These are phyloP conservation scores for Silurus aristotelis DNA, from an alignment of 2,797 vertebrate species.

Conservation along the genomic window DNA sequence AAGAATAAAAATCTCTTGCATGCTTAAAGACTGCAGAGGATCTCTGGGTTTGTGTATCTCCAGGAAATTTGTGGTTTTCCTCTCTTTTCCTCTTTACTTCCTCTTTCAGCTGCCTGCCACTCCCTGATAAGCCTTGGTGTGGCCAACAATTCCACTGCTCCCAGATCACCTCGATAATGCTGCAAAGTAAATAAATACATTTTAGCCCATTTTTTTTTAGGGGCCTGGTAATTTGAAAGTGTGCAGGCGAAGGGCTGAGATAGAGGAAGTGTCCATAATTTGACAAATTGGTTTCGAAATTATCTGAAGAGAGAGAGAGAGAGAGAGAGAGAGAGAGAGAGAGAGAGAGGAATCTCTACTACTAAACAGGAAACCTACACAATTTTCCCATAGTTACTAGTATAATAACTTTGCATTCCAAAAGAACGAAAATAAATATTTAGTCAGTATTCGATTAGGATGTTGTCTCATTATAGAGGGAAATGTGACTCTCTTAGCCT, in stretches of 20 bases:
- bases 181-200: slow-evolving; percentile 54
- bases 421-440: background rate
- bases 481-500: slow-evolving; percentile 46
- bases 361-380: background rate
- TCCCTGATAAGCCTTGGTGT: slow-evolving; percentile 73
- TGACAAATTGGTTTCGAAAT: slow-evolving; percentile 26
- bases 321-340: background rate
- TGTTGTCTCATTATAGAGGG: slow-evolving; percentile 47
- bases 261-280: slow-evolving; percentile 24
- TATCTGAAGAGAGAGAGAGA: background rate
- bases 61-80: slow-evolving; percentile 69
- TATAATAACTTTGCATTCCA: background rate
- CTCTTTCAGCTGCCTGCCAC: slow-evolving; percentile 71
- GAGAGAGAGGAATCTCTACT: background rate
- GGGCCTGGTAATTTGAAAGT: slow-evolving; percentile 19
- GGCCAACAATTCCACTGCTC: slow-evolving; percentile 44
- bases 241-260: background rate
- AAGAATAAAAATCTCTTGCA: slow-evolving; percentile 35
- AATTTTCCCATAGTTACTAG: background rate
- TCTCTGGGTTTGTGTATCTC: slow-evolving; percentile 55
- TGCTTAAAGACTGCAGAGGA: slow-evolving; percentile 52
- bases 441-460: slow-evolving; percentile 8
- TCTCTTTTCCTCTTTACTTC: slow-evolving; percentile 74
- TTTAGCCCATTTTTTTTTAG: slow-evolving; percentile 6
- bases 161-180: slow-evolving; percentile 49